Evolutionary conservation across 2,888 invertebrate species (phyloP).

Genomic region (Willowsia nigromaculata): DNA sequence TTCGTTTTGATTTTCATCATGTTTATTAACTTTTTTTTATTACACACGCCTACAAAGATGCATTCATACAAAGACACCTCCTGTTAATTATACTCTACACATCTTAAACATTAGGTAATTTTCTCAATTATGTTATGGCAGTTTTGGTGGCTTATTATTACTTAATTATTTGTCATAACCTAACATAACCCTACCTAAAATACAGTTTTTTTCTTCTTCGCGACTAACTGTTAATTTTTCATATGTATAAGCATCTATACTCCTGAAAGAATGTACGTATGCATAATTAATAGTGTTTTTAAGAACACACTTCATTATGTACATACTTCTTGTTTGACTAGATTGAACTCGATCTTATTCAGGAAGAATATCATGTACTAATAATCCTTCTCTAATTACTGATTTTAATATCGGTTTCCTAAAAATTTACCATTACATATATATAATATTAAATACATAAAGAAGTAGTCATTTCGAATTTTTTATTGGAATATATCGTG

Average conservation of each 20-base stretch:
- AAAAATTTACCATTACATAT: not conserved
- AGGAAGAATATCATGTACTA: not conserved
- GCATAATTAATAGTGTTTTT: not conserved
- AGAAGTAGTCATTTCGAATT: slow-evolving; percentile 5
- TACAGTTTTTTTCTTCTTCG: not conserved
- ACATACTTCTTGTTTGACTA: slow-evolving; percentile 24
- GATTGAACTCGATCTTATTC: slow-evolving; percentile 39
- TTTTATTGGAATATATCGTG: slow-evolving; percentile 12
- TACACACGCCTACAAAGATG: not conserved
- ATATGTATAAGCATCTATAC: not conserved
- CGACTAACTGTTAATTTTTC: not conserved
- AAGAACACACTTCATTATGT: not conserved
- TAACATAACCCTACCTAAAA: not conserved
- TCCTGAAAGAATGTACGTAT: not conserved
- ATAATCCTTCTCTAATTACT: not conserved
- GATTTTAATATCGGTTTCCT: not conserved
- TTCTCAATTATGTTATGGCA: slow-evolving; percentile 43
- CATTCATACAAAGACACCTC: slow-evolving; percentile 27
- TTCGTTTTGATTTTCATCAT: not conserved
- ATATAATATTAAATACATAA: not conserved
- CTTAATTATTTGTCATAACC: not conserved
- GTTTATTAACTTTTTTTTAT: not conserved
- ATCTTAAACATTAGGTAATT: no score
- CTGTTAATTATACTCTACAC: not conserved
- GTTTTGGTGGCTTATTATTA: slow-evolving; percentile 42